These are phyloP conservation scores for Adoxophyes honmai DNA, from an alignment of 1,140 invertebrate species.

Conservation along the genomic window DNA sequence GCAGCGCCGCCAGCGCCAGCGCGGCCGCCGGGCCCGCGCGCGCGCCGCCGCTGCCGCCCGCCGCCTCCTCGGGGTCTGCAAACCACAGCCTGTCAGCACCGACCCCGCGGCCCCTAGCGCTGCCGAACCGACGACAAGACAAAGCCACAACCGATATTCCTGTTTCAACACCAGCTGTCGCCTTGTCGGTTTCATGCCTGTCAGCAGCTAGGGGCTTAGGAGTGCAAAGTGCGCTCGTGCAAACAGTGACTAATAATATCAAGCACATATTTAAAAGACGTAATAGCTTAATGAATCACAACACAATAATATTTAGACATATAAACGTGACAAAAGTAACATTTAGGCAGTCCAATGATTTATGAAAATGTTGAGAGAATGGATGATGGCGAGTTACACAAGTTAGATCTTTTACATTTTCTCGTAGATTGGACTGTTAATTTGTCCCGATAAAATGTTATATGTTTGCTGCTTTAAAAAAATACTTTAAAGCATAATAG, in stretches of 20 bases:
- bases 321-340: too few species aligned
- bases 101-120: background rate
- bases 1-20: constrained; percentile 22
- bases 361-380: too few species aligned
- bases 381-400: too few species aligned
- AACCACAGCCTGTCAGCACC: constrained; percentile 6
- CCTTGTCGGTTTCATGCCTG: too few species aligned
- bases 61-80: constrained; percentile 43
- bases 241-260: too few species aligned
- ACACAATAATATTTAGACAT: background rate
- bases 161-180: background rate
- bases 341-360: too few species aligned
- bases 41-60: constrained; percentile 26
- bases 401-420: too few species aligned
- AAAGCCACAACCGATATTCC: background rate
- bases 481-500: too few species aligned
- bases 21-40: constrained; percentile 14
- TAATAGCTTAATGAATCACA: background rate
- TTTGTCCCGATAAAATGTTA: too few species aligned
- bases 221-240: background rate
- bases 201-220: background rate
- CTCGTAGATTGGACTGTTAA: too few species aligned
- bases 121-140: background rate
- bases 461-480: too few species aligned
- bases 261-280: background rate